Percentiles rank a stretch among this genome's conserved stretches.
Conservation (phyloP, 2,113 vertebrate genomes). For the Progne subis region DNA sequence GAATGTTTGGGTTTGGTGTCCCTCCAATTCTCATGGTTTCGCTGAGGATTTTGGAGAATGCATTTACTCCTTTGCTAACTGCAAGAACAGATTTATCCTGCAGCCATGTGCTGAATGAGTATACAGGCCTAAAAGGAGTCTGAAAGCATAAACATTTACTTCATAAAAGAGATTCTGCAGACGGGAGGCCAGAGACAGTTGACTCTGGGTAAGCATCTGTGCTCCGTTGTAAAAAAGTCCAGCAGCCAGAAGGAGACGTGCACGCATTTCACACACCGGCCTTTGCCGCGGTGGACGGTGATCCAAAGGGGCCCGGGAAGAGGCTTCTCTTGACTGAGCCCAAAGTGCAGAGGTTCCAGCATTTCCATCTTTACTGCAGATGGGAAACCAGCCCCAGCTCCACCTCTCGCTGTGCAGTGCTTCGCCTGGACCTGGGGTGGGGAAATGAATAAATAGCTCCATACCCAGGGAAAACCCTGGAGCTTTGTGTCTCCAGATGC, state of each 20-base stretch:
- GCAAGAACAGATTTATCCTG: slow-evolving; percentile 49
- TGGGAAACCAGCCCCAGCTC: background rate
- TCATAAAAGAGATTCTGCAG: slow-evolving; percentile 46
- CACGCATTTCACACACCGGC: background rate
- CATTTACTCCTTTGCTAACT: slow-evolving; percentile 32
- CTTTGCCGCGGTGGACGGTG: background rate
- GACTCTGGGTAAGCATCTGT: slow-evolving; percentile 24
- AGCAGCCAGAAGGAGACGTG: slow-evolving; percentile 12
- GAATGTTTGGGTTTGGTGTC: slow-evolving; percentile 52
- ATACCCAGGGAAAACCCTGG: background rate
- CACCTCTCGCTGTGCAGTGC: background rate
- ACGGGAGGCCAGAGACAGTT: slow-evolving; percentile 32
- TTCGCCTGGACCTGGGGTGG: background rate
- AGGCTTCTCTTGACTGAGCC: background rate
- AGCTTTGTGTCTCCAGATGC: slow-evolving; percentile 36
- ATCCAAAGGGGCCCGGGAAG: background rate
- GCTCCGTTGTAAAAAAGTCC: background rate
- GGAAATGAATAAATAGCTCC: background rate
- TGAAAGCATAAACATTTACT: slow-evolving; percentile 41
- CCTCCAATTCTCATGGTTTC: slow-evolving; percentile 49
- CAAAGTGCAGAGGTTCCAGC: background rate
- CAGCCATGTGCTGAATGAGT: slow-evolving; percentile 49
- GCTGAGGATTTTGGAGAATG: slow-evolving; percentile 40
- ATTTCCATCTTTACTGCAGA: background rate
- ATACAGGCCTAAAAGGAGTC: slow-evolving; percentile 30